Base-by-base conservation (phyloP, 2,888 invertebrate species). In the Sinhomidia bicolor region DNA sequence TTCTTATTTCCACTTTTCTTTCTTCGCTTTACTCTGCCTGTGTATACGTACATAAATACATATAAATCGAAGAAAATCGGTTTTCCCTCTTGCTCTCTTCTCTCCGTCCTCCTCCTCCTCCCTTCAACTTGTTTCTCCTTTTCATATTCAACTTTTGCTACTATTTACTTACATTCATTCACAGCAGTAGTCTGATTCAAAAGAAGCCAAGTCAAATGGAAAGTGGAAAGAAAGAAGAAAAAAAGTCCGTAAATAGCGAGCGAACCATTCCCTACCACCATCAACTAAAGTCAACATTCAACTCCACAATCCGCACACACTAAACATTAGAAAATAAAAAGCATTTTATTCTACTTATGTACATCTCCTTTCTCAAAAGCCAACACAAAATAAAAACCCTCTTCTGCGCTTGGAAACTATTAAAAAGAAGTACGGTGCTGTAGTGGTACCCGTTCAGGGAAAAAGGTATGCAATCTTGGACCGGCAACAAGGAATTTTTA, bases 271-370 rank as follows among this genome's bases (percentile, higher is more conserved):
- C 76, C 76, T 9, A 71, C 74, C 14, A 74, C 86, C 81, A 74
- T 47, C 82, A 82, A 79, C 81, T 82, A 51, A 83, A 88, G 88
- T 88, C 88, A 88, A 88, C 88, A 78, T 88, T 83, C 87, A 82
- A 85, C 79, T 79, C 44, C 47, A 29, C 65, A 54, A 78, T 54
- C 78, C 54, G 6, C 65, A 65, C 85, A 76, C 60, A 74, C 51
- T 51, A 51, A 51, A 76, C 76, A 76, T 74, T 74, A 71, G 20
- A 17, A 80, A 80, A 60, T 62, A 80, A 44, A 81, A 81, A 65
- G 62, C 81, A 23, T 44, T 29, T 51, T 51, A 29, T 32, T 51
- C 7, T 76, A 20, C n/a, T n/a, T n/a, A n/a, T n/a, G n/a, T n/a
- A n/a, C 47, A 29, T 47, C 62, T 54, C 76, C 54, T 51, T 47